Evolutionary conservation across 35 echinoderm and acorn worm genomes (phyloP), one percentile per base, ranked within the genome.

Genomic region (Lytechinus variegatus): DNA sequence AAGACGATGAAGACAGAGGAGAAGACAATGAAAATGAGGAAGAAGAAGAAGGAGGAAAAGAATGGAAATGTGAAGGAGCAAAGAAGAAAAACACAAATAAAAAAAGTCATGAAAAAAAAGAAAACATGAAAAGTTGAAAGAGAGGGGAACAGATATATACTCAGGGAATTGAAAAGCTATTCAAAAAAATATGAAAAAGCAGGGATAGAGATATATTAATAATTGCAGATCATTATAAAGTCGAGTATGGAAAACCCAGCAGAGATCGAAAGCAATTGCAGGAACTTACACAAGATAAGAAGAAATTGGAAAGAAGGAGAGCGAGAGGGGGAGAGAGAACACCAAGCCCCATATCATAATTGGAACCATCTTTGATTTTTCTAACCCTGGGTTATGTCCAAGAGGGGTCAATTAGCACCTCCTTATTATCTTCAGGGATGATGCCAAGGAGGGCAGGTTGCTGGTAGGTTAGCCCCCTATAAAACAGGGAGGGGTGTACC

Each of bases 381-480:
- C 88, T 90, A 90, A 90, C 88, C 88, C 88, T 52, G 88, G 88
- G 92, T 53, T 57, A 55, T 54, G 92, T 93, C 53, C 92, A 55
- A 57, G 92, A 93, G 53, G 54, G 92, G 92, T 93, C 92, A 93
- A 93, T 93, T 93, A 93, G 92, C 92, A 93, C 92, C 92, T 93
- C 54, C 92, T 93, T 93, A 93, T 93, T 93, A 93, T 93, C 92
- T 93, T 57, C 92, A 90, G 88, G 88, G 88, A 90, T 90, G 88
- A 79, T 79, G 66, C 66, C 66, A 79, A 24, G 14, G 19, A 79
- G 88, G 9, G 52, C 52, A 10, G 88, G 92, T 28, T 90, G 27
- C 88, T 90, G 88, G 88, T 90, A 54, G 88, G 88, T 52, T 90
- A 33, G 33, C 33, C 88, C 88, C 88, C 88, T 44, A 90, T 90